phyloP scores from a whole-genome alignment of 2,888 invertebrate genomes.

The Agrenia bidenticulata region DNA sequence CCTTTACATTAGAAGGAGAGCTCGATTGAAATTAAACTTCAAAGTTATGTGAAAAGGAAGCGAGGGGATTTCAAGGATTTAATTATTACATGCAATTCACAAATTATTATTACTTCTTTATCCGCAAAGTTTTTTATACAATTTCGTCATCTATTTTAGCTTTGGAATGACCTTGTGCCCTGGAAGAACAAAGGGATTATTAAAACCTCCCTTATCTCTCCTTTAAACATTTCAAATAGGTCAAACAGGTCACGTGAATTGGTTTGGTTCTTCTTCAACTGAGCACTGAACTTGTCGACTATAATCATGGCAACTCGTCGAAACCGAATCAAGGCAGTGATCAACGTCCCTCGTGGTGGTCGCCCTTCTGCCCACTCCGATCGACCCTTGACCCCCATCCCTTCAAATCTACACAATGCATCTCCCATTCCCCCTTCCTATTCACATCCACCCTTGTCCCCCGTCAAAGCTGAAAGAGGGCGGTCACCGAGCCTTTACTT shows the following conservation, averaged over 20 bases:
- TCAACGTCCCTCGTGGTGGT: constrained; percentile 39
- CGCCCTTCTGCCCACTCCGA: constrained; percentile 2
- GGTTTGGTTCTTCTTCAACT: too few species aligned
- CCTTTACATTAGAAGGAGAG: too few species aligned
- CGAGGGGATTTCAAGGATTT: too few species aligned
- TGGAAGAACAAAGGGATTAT: too few species aligned
- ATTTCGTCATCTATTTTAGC: background rate
- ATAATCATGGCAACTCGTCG: constrained; percentile 47
- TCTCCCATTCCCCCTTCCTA: background rate
- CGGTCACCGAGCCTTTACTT: constrained; percentile 11
- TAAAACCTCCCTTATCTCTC: too few species aligned
- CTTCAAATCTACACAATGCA: background rate
- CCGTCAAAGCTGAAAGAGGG: background rate
- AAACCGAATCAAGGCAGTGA: constrained; percentile 48
- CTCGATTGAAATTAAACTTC: background rate
- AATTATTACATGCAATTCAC: too few species aligned
- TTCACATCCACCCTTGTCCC: background rate
- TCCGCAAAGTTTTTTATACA: background rate
- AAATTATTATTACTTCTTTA: too few species aligned
- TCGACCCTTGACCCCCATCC: constrained; percentile 2
- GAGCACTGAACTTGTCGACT: too few species aligned
- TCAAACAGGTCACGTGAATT: too few species aligned
- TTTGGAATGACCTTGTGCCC: background rate
- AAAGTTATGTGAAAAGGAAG: too few species aligned
- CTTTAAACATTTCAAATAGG: too few species aligned